Conservation (phyloP, 2,113 vertebrate species). For the Scophthalmus maximus region DNA sequence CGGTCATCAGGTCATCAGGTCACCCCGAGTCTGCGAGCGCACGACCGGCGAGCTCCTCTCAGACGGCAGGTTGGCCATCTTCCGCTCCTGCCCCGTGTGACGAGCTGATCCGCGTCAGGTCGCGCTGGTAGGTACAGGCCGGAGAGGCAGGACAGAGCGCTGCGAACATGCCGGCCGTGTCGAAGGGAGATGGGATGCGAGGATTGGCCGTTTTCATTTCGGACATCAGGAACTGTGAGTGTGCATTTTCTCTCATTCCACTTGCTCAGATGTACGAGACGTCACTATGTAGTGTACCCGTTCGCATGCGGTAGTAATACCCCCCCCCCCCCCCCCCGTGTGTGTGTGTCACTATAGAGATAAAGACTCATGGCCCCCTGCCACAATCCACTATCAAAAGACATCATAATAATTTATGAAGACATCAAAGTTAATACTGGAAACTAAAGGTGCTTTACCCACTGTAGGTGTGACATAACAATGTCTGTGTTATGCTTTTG, state of each 20-base stretch:
- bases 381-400: too few relatives aligned
- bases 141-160: slow-evolving; percentile 58
- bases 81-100: slow-evolving; percentile 35
- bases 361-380: too few relatives aligned
- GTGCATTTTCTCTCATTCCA: background rate
- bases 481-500: too few relatives aligned
- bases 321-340: too few relatives aligned
- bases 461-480: too few relatives aligned
- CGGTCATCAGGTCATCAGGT: too few relatives aligned
- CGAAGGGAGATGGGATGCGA: slow-evolving; percentile 95
- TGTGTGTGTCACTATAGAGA: too few relatives aligned
- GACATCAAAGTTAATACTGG: too few relatives aligned
- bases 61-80: slow-evolving; percentile 50
- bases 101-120: slow-evolving; percentile 53
- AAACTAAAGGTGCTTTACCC: too few relatives aligned
- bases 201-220: slow-evolving; percentile 95
- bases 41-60: slow-evolving; percentile 15
- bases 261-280: background rate
- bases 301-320: too few relatives aligned
- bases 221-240: slow-evolving; percentile 95
- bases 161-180: slow-evolving; percentile 92
- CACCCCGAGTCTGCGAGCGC: slow-evolving; percentile 10
- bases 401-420: too few relatives aligned
- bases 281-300: background rate
- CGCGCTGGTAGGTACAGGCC: slow-evolving; percentile 60